Base-by-base conservation (phyloP, 2,888 invertebrate species). In the Orthonevra nobilis region DNA sequence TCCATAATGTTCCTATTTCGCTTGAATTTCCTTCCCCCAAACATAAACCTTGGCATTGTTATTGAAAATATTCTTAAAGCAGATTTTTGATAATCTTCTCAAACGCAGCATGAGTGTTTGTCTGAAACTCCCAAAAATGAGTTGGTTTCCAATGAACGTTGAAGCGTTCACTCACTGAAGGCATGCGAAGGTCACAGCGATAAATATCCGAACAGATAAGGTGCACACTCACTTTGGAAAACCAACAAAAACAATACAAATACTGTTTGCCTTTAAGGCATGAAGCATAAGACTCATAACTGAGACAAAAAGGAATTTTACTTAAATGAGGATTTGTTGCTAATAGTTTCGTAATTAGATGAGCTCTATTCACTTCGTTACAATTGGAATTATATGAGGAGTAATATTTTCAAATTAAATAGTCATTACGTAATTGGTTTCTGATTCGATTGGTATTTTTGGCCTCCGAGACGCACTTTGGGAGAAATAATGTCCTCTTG, bases 321-420 rank as follows among this genome's bases (percentile, higher is more conserved):
- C 20, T 10, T 32, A 48, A 30, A 54, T 66, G 44, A 66, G 54
- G 14, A 66, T 56, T 56, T 66, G 36, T 36, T 44, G 26, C 36
- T 58, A 64, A 64, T 58, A 50, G 50, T 15, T 42, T 58, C 34
- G 10, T 64, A 64, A 64, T 50, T 34, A 36, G 12, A 58, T 23
- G 48, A 19, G n/a, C n/a, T 7, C 12, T 26, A 28, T 32, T 32
- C 38, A 50, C 64, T 48, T 26, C 19, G 28, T 17, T 34, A 42
- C 2, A 5, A 30, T 50, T 34, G 17, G 36, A 20, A 19, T 54
- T 12, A 28, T n/a, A n/a, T n/a, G 28, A 36, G 5, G 28, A 14
- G 44, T 32, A 32, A 4, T 12, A 17, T 40, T 26, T 34, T 6
- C 0, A 23, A 15, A 10, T 32, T 42, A 14, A 5, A 15, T 7